Base-by-base conservation (phyloP, 2,113 vertebrate genomes). In the Mesitornis unicolor region DNA sequence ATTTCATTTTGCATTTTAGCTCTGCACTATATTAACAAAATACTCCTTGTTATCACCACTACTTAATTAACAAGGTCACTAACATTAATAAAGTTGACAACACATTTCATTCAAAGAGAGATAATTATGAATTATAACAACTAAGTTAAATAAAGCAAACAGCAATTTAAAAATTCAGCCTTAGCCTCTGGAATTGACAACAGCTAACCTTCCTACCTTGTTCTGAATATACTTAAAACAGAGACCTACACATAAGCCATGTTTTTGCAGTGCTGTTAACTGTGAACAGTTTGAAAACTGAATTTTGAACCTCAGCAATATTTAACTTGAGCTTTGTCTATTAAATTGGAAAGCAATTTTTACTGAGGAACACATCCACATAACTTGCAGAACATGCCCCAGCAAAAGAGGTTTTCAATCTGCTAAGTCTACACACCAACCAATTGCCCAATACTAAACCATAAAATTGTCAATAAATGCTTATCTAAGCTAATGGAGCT, bases 1-100 rank as follows among this genome's bases (percentile, higher is more conserved):
- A 99, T 97, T 98, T 99, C 99, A 99, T 99, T 98, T 98, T 99
- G 97, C 99, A 99, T 89, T 99, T 99, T 70, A 99, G 97, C 92
- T 99, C 99, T 24, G 97, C 69, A 97, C 99, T 99, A 93, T 56
- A 94, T 51, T 36, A 95, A 96, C 15, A 96, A 95, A 89, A 96
- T 33, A 78, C 2, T 82, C 25, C 65, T 85, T 61, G 69, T 94
- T 92, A 91, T 57, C n/a, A 86, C 6, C 28, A 53, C 20, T 64
- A 38, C 7, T 43, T 84, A 60, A 77, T 57, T 48, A 92, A 79
- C 29, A 83, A 40, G 21, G 14, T 26, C 56, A 65, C 10, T n/a
- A 61, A 38, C 43, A 50, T n/a, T 36, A 63, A 28, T 2, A 48
- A 51, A 31, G 48, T 1, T 47, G n/a, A 28, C 31, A 59, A 11